These are phyloP conservation scores for Siniperca undulata DNA, from an alignment of 2,797 vertebrate species.

Conservation along the genomic window DNA sequence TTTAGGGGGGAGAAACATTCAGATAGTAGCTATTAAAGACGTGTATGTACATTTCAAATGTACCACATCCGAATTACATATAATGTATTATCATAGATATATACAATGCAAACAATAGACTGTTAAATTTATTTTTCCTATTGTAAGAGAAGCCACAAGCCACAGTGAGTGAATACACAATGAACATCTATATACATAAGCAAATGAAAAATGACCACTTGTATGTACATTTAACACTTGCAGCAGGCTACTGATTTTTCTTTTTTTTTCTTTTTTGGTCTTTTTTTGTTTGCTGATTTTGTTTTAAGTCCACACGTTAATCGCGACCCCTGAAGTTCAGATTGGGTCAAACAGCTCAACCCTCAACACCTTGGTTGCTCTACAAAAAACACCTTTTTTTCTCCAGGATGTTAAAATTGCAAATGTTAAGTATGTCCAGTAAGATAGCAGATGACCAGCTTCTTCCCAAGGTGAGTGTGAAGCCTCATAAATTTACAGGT, in stretches of 20 bases:
- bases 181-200: constrained; percentile 75
- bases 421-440: constrained; percentile 52
- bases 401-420: constrained; percentile 48
- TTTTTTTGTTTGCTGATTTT: constrained; percentile 33
- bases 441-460: constrained; percentile 32
- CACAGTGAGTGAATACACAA: constrained; percentile 80
- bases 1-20: constrained; percentile 70
- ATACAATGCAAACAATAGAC: constrained; percentile 83
- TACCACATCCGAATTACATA: constrained; percentile 80
- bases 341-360: constrained; percentile 42
- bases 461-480: constrained; percentile 50
- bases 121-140: constrained; percentile 71
- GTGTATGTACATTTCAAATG: constrained; percentile 85
- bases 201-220: constrained; percentile 76
- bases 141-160: constrained; percentile 82
- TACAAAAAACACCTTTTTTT: constrained; percentile 21
- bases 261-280: constrained; percentile 24
- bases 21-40: constrained; percentile 84
- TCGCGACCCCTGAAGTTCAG: constrained; percentile 37
- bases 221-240: constrained; percentile 75
- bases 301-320: constrained; percentile 40
- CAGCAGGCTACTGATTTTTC: constrained; percentile 60
- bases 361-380: constrained; percentile 30
- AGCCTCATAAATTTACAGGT: constrained; percentile 61
- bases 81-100: constrained; percentile 80